A percentile compares a stretch with the other conserved stretches of the same genome.
phyloP scores from a whole-genome alignment of 2,888 invertebrate genomes.

The Megastigmus dorsalis region DNA sequence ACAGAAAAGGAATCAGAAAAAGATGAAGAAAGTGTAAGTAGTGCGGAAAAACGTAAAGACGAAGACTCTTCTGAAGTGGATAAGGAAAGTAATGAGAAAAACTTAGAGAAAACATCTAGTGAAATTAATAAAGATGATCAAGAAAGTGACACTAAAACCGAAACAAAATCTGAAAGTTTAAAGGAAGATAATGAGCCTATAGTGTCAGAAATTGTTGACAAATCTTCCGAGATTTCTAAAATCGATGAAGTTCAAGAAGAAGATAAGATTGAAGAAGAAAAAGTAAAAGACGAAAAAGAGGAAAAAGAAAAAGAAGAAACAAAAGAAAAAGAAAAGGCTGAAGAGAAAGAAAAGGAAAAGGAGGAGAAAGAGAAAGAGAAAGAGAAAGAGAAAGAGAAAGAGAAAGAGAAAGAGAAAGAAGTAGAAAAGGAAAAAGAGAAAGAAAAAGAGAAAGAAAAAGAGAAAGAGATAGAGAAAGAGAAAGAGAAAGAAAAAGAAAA shows the following conservation, averaged over 20 bases:
- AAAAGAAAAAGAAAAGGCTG: slow-evolving; percentile 30
- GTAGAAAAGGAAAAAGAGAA: slow-evolving; percentile 20
- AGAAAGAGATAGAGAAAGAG: slow-evolving; percentile 55
- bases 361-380: slow-evolving; percentile 55
- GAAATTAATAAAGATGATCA: slow-evolving; percentile 53
- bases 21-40: slow-evolving; percentile 10
- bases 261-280: slow-evolving; percentile 1
- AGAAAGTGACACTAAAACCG: slow-evolving; percentile 54
- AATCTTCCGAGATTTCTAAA: slow-evolving; percentile 3
- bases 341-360: slow-evolving; percentile 18
- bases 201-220: slow-evolving; percentile 25
- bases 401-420: slow-evolving; percentile 44
- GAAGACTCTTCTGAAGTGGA: slow-evolving; percentile 53
- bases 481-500: slow-evolving; percentile 54
- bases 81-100: slow-evolving; percentile 56
- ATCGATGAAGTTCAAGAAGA: slow-evolving; percentile 12
- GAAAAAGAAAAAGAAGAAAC: slow-evolving; percentile 51
- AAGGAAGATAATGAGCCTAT: slow-evolving; percentile 52
- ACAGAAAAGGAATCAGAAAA: slow-evolving; percentile 39
- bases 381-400: slow-evolving; percentile 54
- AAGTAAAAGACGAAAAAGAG: slow-evolving; percentile 55
- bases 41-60: slow-evolving; percentile 48
- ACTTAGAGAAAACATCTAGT: slow-evolving; percentile 50
- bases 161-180: slow-evolving; percentile 34
- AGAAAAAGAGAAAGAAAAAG: slow-evolving; percentile 37